Percentiles rank a stretch among this genome's conserved stretches.
Evolutionary conservation across 1,140 invertebrate genomes (phyloP).

Genomic region (Acromyrmex echinatior): DNA sequence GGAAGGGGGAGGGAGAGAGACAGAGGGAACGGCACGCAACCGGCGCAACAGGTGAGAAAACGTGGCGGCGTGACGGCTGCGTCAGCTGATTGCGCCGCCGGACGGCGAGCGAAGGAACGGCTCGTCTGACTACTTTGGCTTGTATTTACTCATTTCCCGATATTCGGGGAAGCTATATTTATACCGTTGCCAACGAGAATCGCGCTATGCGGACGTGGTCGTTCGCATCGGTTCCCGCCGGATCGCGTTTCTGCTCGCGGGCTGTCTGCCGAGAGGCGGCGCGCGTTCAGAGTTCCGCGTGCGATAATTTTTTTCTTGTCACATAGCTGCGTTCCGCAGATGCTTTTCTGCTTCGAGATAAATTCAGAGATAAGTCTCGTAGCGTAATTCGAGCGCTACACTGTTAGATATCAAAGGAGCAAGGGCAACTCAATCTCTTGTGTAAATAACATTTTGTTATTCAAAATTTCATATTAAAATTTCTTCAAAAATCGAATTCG

Average conservation of each 20-base stretch:
- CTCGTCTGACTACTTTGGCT: neutral
- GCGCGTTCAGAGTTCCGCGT: neutral
- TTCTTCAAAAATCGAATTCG: too few relatives aligned
- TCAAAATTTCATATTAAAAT: too few relatives aligned
- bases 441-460: too few relatives aligned
- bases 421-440: too few relatives aligned
- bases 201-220: neutral
- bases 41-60: constrained; percentile 46
- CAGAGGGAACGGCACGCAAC: neutral
- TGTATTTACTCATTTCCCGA: neutral
- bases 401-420: too few relatives aligned
- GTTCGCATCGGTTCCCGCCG: too few relatives aligned
- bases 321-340: neutral
- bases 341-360: neutral
- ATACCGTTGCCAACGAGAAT: neutral
- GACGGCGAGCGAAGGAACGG: too few relatives aligned
- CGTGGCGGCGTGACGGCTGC: neutral
- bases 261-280: neutral
- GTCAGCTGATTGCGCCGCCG: constrained; percentile 22
- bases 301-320: neutral
- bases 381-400: neutral
- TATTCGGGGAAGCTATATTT: neutral
- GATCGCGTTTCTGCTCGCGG: neutral
- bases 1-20: neutral
- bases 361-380: neutral